These are phyloP conservation scores for Blastomussa wellsi DNA, from an alignment of 92 coral and sea anemone genomes.

Conservation along the genomic window DNA sequence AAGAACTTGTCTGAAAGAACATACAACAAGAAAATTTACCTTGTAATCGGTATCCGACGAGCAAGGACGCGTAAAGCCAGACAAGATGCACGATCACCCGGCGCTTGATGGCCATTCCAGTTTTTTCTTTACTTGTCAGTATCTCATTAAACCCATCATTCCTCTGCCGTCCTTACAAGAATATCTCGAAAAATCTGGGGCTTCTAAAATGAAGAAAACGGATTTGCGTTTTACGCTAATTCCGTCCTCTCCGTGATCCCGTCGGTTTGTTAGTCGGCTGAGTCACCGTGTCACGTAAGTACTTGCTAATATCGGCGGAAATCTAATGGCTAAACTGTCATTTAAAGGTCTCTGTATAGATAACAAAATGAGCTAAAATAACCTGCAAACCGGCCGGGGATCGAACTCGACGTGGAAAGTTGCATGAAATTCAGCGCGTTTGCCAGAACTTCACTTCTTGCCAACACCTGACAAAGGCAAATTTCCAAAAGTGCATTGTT, in stretches of 20 bases:
- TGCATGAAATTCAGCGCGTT: slow-evolving; percentile 4
- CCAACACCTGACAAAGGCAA: slow-evolving; percentile 8
- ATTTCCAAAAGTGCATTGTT: slow-evolving; percentile 29
- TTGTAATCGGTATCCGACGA: slow-evolving; percentile 25
- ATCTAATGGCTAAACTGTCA: slow-evolving; percentile 22
- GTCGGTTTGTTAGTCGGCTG: not conserved
- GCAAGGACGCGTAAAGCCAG: slow-evolving; percentile 12
- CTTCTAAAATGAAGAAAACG: not conserved
- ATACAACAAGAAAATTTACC: slow-evolving; percentile 3
- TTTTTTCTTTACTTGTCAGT: not conserved
- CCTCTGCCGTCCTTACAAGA: not conserved
- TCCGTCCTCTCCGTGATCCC: slow-evolving; percentile 7
- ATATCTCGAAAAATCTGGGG: not conserved
- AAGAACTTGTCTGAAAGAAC: not conserved
- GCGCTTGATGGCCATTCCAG: slow-evolving; percentile 15
- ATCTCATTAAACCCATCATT: not conserved
- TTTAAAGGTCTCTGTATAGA: not conserved
- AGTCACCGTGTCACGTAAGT: slow-evolving; percentile 38
- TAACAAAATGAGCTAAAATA: not conserved
- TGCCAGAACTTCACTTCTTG: not conserved
- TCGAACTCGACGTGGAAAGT: not conserved
- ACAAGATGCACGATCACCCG: not conserved
- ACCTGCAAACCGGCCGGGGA: too few species aligned
- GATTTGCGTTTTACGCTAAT: not conserved
- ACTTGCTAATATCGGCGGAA: slow-evolving; percentile 18